Conservation (phyloP, 2,797 vertebrate genomes). For the Oreochromis grahami region DNA sequence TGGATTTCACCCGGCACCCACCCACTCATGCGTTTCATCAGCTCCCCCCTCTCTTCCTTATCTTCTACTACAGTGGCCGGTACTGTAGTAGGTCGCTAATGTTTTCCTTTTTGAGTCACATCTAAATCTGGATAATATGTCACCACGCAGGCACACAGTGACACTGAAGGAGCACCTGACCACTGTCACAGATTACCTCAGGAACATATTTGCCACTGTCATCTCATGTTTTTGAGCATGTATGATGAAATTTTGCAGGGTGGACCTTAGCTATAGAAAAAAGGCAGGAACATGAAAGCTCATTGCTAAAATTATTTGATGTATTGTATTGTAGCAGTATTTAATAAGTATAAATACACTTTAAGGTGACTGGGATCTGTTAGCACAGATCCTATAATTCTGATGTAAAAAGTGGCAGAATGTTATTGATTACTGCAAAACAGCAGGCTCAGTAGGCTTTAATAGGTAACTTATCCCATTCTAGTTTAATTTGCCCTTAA, state of each 20-base stretch:
- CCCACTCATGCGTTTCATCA: conserved; percentile 7
- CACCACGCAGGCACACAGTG: conserved; percentile 52
- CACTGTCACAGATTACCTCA: not conserved
- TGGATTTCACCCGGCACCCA: not conserved
- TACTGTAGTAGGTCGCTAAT: conserved; percentile 55
- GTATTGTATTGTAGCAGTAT: not conserved
- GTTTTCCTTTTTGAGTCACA: conserved; percentile 73
- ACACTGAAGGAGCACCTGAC: conserved; percentile 48
- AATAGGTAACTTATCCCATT: not conserved
- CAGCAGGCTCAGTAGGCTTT: not conserved
- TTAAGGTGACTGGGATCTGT: not conserved
- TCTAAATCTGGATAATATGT: conserved; percentile 74
- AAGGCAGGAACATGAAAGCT: not conserved
- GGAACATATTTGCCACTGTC: conserved; percentile 8
- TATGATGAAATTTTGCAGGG: not conserved
- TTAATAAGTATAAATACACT: not conserved
- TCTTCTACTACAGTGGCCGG: conserved; percentile 35
- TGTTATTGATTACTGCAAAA: not conserved
- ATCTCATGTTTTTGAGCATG: not conserved
- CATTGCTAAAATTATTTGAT: not conserved
- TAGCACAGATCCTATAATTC: not conserved
- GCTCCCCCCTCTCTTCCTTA: conserved; percentile 17
- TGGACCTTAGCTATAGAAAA: not conserved
- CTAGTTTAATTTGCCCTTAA: not conserved
- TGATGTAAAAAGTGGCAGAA: not conserved